A percentile compares a stretch with the other conserved stretches of the same genome.
phyloP scores from a whole-genome alignment of 2,113 vertebrate species.

The Oreochromis tanganicae region DNA sequence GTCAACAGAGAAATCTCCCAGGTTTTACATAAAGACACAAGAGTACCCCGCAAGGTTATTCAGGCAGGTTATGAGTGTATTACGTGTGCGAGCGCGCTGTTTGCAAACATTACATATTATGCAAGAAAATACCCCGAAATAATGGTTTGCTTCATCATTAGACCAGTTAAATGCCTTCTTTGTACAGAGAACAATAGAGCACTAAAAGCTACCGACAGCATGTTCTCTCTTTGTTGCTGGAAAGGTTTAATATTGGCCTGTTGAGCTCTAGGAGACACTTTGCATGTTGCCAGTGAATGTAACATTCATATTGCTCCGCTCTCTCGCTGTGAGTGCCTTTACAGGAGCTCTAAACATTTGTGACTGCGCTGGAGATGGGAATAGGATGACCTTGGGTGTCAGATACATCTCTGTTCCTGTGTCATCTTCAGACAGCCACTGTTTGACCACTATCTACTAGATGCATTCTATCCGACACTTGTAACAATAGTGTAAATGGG shows the following conservation, averaged over 20 bases:
- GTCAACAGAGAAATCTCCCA: constrained; percentile 71
- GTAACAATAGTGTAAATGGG: constrained; percentile 75
- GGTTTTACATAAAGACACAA: constrained; percentile 61
- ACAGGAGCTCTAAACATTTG: constrained; percentile 22
- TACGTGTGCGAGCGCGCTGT: neutral
- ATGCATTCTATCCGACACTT: constrained; percentile 69
- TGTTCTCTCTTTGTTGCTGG: neutral
- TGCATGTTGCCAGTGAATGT: constrained; percentile 23
- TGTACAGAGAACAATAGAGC: neutral
- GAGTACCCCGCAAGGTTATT: constrained; percentile 65
- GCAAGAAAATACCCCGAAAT: neutral
- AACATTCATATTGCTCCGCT: constrained; percentile 37
- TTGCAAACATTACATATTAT: neutral
- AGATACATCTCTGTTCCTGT: constrained; percentile 55
- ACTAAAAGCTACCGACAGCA: neutral
- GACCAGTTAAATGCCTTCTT: neutral
- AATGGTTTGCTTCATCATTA: neutral
- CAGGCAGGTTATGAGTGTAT: constrained; percentile 29
- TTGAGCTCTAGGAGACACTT: neutral
- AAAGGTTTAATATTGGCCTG: constrained; percentile 2
- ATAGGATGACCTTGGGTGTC: constrained; percentile 68
- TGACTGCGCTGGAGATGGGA: constrained; percentile 25
- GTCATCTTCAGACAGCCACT: constrained; percentile 63
- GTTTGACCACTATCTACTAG: constrained; percentile 65
- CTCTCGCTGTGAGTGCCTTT: constrained; percentile 17